Base-by-base conservation (phyloP, 2,797 vertebrate genomes). In the Meriones psammophilus region DNA sequence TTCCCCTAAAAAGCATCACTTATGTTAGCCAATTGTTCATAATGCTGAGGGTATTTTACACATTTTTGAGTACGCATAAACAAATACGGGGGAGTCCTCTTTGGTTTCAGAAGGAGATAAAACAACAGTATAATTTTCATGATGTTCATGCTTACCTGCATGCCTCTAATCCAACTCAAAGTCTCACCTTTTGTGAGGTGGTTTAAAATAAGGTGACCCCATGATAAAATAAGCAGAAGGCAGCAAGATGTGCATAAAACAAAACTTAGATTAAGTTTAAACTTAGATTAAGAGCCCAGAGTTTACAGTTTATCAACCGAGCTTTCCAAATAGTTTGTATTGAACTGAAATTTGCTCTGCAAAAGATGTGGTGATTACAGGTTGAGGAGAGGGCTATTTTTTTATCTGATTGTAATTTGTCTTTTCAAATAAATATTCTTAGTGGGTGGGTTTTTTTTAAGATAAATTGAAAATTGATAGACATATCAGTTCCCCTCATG, bases 401-500 rank as follows among this genome's bases (percentile, higher is more conserved):
- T 1, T 30, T 39, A 81, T 81, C 22, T 74, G 73, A 86, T 92
- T 92, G 94, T 74, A 9, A 8, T 64, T 78, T 71, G 12, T 18
- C 20, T 14, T 80, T 62, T 46, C 30, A 46, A 62, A 64, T 60
- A 26, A 66, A 20, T 54, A 68, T 64, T 91, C 73, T 77, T 81
- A 42, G 64, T n/a, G 17, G 17, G 56, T 15, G 30, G 12, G 58
- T 84, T 77, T 74, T 50, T 79, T 92, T 60, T 36, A 26, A 77
- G 78, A 64, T 30, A 95, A 92, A 88, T 69, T 94, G 62, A 91
- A 93, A 88, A 71, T n/a, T 85, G 46, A 89, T 62, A 89, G 94
- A 83, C 77, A 56, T 68, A 66, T 62, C n/a, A 88, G 30, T 30
- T 66, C 56, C 33, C 89, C 66, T 90, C 66, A 85, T 24, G 13